phyloP scores from a whole-genome alignment of 2,888 invertebrate species.

The Chromoteleia sp. region DNA sequence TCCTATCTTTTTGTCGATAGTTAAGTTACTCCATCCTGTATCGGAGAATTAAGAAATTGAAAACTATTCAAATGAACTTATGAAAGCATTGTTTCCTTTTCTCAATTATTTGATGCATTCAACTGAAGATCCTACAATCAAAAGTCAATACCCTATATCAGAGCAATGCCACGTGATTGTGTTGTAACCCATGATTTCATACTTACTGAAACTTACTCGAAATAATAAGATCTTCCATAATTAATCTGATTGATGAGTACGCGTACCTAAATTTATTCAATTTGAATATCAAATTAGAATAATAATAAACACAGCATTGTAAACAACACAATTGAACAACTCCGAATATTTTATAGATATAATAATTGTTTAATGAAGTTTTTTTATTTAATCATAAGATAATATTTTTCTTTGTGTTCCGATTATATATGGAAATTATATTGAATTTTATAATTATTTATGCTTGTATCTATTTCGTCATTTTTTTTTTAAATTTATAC shows the following conservation, averaged over 20 bases:
- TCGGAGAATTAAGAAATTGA: conserved; percentile 34
- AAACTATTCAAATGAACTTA: conserved; percentile 25
- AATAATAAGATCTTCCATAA: conserved; percentile 42
- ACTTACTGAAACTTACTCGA: conserved; percentile 49
- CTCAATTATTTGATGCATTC: conserved; percentile 52
- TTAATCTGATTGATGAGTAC: conserved; percentile 9
- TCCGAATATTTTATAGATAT: background rate
- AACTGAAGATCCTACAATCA: conserved; percentile 59
- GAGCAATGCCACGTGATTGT: conserved; percentile 37
- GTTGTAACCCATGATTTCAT: conserved; percentile 42
- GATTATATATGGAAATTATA: too few relatives aligned
- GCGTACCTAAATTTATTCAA: conserved; percentile 17
- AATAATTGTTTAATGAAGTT: too few relatives aligned
- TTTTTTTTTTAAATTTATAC: too few relatives aligned
- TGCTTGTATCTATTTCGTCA: too few relatives aligned
- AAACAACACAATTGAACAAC: conserved; percentile 1
- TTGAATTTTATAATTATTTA: too few relatives aligned
- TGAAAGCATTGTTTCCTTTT: conserved; percentile 42
- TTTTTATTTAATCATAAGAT: too few relatives aligned
- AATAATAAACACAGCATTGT: too few relatives aligned
- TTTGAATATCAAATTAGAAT: conserved; percentile 19
- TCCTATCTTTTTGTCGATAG: background rate
- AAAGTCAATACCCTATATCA: conserved; percentile 62
- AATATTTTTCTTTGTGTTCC: too few relatives aligned
- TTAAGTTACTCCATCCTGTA: background rate